Percentiles rank a stretch among this genome's conserved stretches.
Conservation (phyloP, 2,797 vertebrate genomes). For the Bovichtus diacanthus region DNA sequence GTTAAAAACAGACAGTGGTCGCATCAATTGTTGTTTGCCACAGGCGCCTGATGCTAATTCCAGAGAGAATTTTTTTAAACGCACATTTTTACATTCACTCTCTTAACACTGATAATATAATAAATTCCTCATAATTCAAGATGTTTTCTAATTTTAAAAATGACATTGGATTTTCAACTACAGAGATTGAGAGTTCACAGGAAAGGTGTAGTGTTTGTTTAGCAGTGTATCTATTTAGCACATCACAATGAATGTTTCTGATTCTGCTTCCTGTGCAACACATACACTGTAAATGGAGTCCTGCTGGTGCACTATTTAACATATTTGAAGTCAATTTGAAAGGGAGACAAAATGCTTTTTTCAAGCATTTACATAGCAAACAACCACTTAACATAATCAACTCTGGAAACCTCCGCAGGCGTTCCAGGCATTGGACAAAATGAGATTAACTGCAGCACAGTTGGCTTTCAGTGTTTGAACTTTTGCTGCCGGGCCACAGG, state of each 20-base stretch:
- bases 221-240: background rate
- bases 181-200: background rate
- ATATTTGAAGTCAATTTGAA: background rate
- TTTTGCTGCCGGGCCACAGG: constrained; percentile 2
- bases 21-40: constrained; percentile 10
- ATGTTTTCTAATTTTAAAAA: background rate
- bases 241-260: background rate
- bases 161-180: background rate
- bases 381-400: background rate
- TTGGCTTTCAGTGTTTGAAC: constrained; percentile 26
- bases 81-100: background rate
- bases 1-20: constrained; percentile 24
- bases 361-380: background rate
- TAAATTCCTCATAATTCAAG: background rate
- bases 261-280: background rate
- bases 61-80: background rate
- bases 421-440: background rate
- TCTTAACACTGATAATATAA: background rate
- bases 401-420: constrained; percentile 9
- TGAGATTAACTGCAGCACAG: constrained; percentile 31
- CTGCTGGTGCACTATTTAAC: background rate
- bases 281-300: background rate
- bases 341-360: background rate
- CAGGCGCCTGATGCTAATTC: background rate
- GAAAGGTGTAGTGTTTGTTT: constrained; percentile 5